These are phyloP conservation scores for Neoniphon sammara DNA, from an alignment of 2,797 vertebrate genomes.

Conservation along the genomic window DNA sequence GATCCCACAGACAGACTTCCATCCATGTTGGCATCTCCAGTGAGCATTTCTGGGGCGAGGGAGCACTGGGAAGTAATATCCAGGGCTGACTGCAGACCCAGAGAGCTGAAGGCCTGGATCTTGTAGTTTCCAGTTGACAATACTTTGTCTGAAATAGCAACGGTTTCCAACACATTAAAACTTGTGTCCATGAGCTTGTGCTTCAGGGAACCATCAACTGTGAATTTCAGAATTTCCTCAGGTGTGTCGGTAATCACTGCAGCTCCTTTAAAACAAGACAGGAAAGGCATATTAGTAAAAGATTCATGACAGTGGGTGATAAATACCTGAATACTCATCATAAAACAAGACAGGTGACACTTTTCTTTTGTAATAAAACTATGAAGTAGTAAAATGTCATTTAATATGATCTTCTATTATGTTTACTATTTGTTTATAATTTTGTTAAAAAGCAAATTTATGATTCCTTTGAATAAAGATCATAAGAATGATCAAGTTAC, in stretches of 20 bases:
- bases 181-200: slow-evolving; percentile 86
- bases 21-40: slow-evolving; percentile 81
- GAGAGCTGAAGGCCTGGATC: slow-evolving; percentile 74
- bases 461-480: background rate
- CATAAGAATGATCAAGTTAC: slow-evolving; percentile 77
- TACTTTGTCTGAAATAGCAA: slow-evolving; percentile 70
- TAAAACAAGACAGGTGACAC: background rate
- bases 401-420: background rate
- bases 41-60: slow-evolving; percentile 75
- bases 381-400: too few relatives aligned
- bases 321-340: background rate
- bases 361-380: background rate
- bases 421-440: background rate
- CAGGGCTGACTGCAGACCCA: slow-evolving; percentile 85
- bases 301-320: background rate
- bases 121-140: slow-evolving; percentile 78
- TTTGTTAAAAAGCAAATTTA: slow-evolving; percentile 1
- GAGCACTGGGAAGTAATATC: slow-evolving; percentile 77
- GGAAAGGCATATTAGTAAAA: slow-evolving; percentile 41
- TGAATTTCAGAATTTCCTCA: slow-evolving; percentile 70
- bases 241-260: slow-evolving; percentile 79
- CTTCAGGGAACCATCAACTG: slow-evolving; percentile 81
- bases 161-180: slow-evolving; percentile 79
- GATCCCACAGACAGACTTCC: slow-evolving; percentile 83
- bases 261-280: slow-evolving; percentile 79